A percentile compares a stretch with the other conserved stretches of the same genome.
phyloP scores from a whole-genome alignment of 2,888 invertebrate species.

The Formica aserva region DNA sequence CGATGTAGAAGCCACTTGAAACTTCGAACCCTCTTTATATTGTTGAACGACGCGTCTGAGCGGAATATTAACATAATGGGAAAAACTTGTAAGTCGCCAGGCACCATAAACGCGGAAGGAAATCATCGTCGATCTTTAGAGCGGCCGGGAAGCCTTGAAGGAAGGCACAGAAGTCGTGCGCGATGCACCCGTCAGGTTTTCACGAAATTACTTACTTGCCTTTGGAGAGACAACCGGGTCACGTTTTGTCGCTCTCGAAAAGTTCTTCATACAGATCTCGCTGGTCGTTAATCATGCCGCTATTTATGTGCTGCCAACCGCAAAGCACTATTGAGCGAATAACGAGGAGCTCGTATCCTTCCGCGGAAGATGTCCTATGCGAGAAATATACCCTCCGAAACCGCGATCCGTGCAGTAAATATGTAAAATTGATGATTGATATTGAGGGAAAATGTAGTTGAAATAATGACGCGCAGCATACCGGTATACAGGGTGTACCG shows the following conservation, averaged over 20 bases:
- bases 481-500: background rate
- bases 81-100: constrained; percentile 55
- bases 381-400: background rate
- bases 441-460: background rate
- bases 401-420: background rate
- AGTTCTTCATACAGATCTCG: constrained; percentile 62
- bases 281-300: constrained; percentile 69
- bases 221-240: constrained; percentile 15
- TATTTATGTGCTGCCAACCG: constrained; percentile 69
- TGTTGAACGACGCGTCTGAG: constrained; percentile 32
- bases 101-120: constrained; percentile 25
- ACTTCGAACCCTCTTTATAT: constrained; percentile 33
- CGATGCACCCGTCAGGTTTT: constrained; percentile 22
- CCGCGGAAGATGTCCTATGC: background rate
- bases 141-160: background rate
- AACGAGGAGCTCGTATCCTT: constrained; percentile 5
- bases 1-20: constrained; percentile 41
- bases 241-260: constrained; percentile 59
- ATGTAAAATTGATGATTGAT: constrained; percentile 23
- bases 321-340: constrained; percentile 39
- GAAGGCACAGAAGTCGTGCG: constrained; percentile 46
- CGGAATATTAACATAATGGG: constrained; percentile 62
- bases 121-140: constrained; percentile 40
- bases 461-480: background rate
- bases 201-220: constrained; percentile 35